A percentile compares a stretch with the other conserved stretches of the same genome.
Conservation (phyloP, 2,797 vertebrate genomes). For the Coluber constrictor region DNA sequence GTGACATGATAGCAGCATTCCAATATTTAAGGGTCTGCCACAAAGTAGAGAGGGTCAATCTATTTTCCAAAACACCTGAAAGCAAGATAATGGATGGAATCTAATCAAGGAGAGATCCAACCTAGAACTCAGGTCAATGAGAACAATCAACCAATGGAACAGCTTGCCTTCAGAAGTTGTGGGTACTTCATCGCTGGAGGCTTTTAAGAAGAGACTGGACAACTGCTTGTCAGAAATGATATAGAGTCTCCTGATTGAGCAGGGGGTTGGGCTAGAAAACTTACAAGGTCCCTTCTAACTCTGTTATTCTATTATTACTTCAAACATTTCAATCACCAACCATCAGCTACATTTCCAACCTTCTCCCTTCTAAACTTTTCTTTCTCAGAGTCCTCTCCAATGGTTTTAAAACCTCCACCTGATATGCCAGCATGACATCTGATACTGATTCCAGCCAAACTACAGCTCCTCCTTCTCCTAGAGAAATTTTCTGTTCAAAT, state of each 20-base stretch:
- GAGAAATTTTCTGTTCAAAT: not conserved
- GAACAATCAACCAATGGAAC: not conserved
- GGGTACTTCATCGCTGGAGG: not conserved
- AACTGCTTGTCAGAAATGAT: not conserved
- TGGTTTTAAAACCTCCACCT: not conserved
- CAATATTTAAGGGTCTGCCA: not conserved
- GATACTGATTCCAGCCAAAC: not conserved
- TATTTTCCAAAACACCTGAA: not conserved
- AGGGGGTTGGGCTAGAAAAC: not conserved
- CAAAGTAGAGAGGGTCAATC: not conserved
- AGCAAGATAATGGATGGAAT: not conserved
- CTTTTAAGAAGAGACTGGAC: not conserved
- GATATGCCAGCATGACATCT: not conserved
- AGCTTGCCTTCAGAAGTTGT: not conserved
- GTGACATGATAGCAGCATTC: not conserved
- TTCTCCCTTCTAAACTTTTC: not conserved
- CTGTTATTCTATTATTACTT: not conserved
- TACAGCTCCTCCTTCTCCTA: not conserved
- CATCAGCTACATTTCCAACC: not conserved
- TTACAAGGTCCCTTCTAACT: not conserved
- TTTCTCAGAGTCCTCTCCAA: not conserved
- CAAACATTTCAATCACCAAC: not conserved
- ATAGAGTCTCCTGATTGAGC: not conserved
- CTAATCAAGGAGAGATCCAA: not conserved
- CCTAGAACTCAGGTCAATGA: not conserved